phyloP scores from a whole-genome alignment of 2,888 invertebrate species.

The Chrysodeixis includens region DNA sequence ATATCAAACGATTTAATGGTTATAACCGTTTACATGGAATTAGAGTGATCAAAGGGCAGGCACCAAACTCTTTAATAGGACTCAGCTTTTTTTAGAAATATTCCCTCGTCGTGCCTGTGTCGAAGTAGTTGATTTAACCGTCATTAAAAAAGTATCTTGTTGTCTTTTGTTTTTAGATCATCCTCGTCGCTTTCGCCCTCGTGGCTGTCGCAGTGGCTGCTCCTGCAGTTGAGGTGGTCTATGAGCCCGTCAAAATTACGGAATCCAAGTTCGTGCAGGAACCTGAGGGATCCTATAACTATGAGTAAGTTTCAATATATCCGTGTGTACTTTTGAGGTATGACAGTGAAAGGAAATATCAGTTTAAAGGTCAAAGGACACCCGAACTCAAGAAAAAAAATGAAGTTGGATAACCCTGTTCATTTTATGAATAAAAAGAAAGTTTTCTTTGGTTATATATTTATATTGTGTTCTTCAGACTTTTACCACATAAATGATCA shows the following conservation, averaged over 20 bases:
- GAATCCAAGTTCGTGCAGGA: conserved; percentile 65
- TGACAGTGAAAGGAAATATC: no score
- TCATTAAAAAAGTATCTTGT: no score
- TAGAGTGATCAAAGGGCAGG: no score
- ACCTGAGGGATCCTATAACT: conserved; percentile 74
- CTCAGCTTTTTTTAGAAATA: no score
- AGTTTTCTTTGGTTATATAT: no score
- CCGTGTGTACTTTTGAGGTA: neutral
- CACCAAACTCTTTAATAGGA: no score
- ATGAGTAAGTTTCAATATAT: conserved; percentile 62
- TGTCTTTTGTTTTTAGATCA: conserved; percentile 27
- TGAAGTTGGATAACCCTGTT: neutral
- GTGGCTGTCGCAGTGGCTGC: conserved; percentile 74
- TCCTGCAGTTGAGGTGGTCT: conserved; percentile 52
- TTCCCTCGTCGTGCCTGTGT: neutral
- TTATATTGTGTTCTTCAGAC: no score
- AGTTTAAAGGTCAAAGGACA: no score
- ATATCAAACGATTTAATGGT: no score
- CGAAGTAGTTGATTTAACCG: neutral
- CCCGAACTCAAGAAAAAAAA: no score
- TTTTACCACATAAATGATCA: no score
- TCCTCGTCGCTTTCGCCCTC: conserved; percentile 73
- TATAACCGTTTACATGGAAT: no score
- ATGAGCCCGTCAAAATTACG: conserved; percentile 64
- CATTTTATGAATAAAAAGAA: neutral